phyloP scores from a whole-genome alignment of 1,140 invertebrate genomes.

The Paraescarpia echinospica region DNA sequence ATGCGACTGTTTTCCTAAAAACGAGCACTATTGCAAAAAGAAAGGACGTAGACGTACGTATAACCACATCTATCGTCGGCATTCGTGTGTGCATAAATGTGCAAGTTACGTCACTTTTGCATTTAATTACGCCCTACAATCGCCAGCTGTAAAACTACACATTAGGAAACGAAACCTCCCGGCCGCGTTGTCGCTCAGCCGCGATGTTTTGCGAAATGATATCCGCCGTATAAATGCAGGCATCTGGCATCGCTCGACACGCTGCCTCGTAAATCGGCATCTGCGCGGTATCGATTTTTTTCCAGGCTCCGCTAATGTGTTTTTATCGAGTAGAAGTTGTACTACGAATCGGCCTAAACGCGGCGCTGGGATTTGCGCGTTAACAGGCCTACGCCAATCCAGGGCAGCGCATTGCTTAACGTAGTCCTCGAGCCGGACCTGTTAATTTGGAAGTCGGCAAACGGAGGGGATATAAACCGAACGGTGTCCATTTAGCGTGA shows the following conservation, averaged over 20 bases:
- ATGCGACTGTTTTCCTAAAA: no score
- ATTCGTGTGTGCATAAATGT: neutral
- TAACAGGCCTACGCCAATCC: neutral
- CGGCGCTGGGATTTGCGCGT: neutral
- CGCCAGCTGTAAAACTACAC: neutral
- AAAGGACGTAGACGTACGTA: no score
- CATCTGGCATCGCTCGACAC: neutral
- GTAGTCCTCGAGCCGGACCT: neutral
- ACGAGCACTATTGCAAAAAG: no score
- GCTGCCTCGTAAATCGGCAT: neutral
- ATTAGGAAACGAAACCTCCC: neutral
- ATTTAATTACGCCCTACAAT: neutral
- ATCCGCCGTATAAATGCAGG: neutral
- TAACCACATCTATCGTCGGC: neutral
- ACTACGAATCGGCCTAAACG: neutral
- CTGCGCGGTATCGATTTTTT: neutral
- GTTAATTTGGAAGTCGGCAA: neutral
- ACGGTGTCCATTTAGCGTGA: neutral
- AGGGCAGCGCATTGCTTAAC: neutral
- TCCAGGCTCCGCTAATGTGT: neutral
- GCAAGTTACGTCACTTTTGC: neutral
- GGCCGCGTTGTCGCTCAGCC: neutral
- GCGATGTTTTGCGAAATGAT: neutral
- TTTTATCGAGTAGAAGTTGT: conserved; percentile 1
- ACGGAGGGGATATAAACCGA: neutral